Conservation (phyloP, 1,140 invertebrate species). For the Diorhabda sublineata region DNA sequence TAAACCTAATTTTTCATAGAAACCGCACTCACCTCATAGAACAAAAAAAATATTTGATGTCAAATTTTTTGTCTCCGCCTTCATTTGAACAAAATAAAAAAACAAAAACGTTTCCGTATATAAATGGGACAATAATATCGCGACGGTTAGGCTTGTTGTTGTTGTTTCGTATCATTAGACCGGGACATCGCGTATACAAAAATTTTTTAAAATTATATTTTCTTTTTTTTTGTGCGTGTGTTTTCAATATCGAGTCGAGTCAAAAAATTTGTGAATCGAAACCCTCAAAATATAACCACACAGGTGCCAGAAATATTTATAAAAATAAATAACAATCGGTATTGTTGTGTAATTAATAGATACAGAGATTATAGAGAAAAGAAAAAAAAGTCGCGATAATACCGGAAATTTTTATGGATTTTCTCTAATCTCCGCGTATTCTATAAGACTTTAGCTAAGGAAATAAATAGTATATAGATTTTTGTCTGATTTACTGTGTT, state of each 20-base stretch:
- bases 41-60: conserved; percentile 15
- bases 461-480: conserved; percentile 17
- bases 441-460: conserved; percentile 25
- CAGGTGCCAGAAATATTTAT: conserved; percentile 25
- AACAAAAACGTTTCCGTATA: no score
- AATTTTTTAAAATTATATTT: no score
- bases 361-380: conserved; percentile 11
- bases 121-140: no score
- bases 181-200: no score
- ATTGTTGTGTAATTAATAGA: conserved; percentile 12
- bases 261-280: no score
- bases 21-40: conserved; percentile 37
- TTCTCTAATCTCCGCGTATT: conserved; percentile 14
- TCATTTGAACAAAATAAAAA: no score
- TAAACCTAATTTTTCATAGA: conserved; percentile 25
- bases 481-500: conserved; percentile 25
- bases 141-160: no score
- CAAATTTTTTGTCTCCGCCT: not conserved
- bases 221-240: no score
- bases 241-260: no score
- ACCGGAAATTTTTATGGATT: conserved; percentile 16
- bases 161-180: no score
- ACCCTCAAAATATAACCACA: conserved; percentile 1
- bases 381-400: conserved; percentile 12
- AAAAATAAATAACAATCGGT: conserved; percentile 32